Conservation (phyloP, 1,140 invertebrate genomes). For the Diachasmimorpha longicaudata region DNA sequence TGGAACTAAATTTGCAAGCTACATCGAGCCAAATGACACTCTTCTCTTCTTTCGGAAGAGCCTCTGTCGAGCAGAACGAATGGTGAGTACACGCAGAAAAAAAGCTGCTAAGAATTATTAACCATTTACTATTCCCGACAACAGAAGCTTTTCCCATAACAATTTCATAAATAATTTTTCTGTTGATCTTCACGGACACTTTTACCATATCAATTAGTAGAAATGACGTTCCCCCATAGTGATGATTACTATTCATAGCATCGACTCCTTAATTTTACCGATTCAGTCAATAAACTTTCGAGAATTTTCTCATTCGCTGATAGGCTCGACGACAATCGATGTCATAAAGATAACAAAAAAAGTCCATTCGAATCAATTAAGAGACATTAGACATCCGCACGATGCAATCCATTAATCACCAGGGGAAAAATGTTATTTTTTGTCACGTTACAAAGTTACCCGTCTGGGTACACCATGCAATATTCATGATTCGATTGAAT, state of each 20-base stretch:
- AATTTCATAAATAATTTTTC: background rate
- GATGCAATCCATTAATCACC: background rate
- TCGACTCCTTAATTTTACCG: too few relatives aligned
- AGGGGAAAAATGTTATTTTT: background rate
- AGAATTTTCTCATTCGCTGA: too few relatives aligned
- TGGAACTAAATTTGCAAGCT: slow-evolving; percentile 81
- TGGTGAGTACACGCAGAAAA: slow-evolving; percentile 68
- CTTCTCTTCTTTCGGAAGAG: slow-evolving; percentile 82
- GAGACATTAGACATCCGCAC: background rate
- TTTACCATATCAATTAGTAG: too few relatives aligned
- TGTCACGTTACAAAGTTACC: background rate
- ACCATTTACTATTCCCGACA: too few relatives aligned
- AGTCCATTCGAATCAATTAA: background rate
- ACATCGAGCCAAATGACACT: slow-evolving; percentile 71
- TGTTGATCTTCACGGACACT: too few relatives aligned
- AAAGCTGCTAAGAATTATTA: too few relatives aligned
- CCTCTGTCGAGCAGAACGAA: slow-evolving; percentile 75
- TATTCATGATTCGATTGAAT: slow-evolving; percentile 9
- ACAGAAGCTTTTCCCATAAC: too few relatives aligned
- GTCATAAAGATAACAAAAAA: background rate
- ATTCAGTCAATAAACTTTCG: too few relatives aligned
- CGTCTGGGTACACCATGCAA: background rate
- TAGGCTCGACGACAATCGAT: background rate
- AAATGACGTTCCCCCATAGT: too few relatives aligned
- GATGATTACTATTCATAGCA: too few relatives aligned